Base-by-base conservation (phyloP, 2,888 invertebrate genomes). In the Parnassius mnemosyne region DNA sequence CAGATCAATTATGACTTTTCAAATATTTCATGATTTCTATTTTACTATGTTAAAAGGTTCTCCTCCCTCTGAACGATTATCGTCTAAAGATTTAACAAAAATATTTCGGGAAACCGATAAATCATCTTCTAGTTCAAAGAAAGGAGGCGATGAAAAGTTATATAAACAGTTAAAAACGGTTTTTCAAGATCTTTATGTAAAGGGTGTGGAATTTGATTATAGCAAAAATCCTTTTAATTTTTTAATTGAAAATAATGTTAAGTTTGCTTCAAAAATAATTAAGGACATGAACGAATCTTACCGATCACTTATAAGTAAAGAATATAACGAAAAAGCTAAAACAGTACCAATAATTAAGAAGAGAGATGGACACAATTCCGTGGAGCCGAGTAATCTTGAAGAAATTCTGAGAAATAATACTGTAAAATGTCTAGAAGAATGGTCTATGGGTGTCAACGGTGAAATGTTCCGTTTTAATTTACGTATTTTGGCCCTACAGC, bases 381-480 rank as follows among this genome's bases (percentile, higher is more conserved):
- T 78, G 42, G 83, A 79, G 47, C 80, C 83, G 0, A 61, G 81
- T 12, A 79, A 77, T 71, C 71, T 69, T 60, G 87, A 81, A 74
- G 86, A 78, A 76, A 76, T 76, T 52, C 93, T 84, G 65, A 90
- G 85, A 71, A 61, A 69, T 47, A 89, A 89, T 67, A 83, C 80
- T 58, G 66, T 89, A 13, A 90, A 85, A 74, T 89, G 88, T 69
- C 75, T 93, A 13, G 87, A 92, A 34, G 94, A 94, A 78, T 94
- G 94, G 93, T 81, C 82, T 16, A 88, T 89, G 76, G 93, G 92
- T 10, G 76, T 93, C 5, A 85, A 88, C 60, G 94, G 93, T 34
- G 94, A 94, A 83, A 84, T 88, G 71, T 86, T 81, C 63, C 83
- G 94, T 66, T 84, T 87, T 1, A 83, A 77, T 53, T 72, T 92